Evolutionary conservation across 2,797 vertebrate genomes (phyloP).

Genomic region (Leuciscus waleckii): DNA sequence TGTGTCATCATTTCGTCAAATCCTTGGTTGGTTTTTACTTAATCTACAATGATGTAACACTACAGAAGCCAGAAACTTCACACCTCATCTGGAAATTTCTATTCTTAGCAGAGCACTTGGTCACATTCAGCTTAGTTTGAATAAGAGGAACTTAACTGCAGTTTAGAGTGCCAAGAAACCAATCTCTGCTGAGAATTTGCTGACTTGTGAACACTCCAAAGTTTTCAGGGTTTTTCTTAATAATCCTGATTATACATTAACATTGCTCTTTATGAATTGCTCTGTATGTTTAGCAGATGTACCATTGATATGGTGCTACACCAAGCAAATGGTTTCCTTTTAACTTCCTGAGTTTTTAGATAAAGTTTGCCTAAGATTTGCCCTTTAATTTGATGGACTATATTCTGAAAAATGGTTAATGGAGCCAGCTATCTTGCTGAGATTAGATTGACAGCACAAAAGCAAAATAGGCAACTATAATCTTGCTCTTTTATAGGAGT

Average conservation of each 20-base stretch:
- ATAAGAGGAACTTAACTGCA: not conserved
- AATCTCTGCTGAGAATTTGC: not conserved
- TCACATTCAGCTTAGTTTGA: not conserved
- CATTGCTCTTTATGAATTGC: not conserved
- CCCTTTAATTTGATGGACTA: not conserved
- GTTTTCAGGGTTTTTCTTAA: not conserved
- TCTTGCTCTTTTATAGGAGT: constrained; percentile 18
- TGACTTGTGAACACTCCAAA: not conserved
- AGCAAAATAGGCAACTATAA: constrained; percentile 20
- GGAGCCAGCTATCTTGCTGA: not conserved
- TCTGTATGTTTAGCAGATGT: not conserved
- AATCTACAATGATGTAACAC: not conserved
- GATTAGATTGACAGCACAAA: not conserved
- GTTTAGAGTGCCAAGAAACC: not conserved
- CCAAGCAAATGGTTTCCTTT: not conserved
- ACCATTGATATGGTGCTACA: not conserved
- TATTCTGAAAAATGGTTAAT: not conserved
- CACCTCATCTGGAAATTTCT: not conserved
- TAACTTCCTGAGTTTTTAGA: not conserved
- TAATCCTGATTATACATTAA: not conserved
- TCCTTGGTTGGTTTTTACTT: not conserved
- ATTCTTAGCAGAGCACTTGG: not conserved
- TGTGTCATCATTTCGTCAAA: not conserved
- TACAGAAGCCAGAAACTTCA: not conserved
- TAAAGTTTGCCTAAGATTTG: not conserved